Base-by-base conservation (phyloP, 2,888 invertebrate species). In the Dasysyrphus tricinctus region DNA sequence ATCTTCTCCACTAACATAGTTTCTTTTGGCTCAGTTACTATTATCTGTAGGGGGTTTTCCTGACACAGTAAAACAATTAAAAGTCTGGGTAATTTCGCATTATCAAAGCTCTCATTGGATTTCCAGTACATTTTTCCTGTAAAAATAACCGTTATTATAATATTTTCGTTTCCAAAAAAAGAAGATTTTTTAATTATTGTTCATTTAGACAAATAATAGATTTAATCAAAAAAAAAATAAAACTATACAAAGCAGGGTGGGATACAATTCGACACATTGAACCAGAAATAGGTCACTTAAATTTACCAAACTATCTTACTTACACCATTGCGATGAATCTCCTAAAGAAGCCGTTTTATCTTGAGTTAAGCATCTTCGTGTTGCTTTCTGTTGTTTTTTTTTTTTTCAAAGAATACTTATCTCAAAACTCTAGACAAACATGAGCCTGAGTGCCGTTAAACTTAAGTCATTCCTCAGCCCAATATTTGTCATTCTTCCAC, bases 371-470 rank as follows among this genome's bases (percentile, higher is more conserved):
- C 3, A 65, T 65, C 65, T 75, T 61, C 16, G 12, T 51, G n/a
- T 24, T 12, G 16, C 11, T 56, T 70, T 56, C 16, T 59, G 7
- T 47, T 57, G 14, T n/a, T n/a, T n/a, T n/a, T 24, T 32, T 19
- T 57, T 24, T 61, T 39, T 39, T 12, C 32, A 42, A 16, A 32
- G 32, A 34, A 72, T 34, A 12, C 59, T 47, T 59, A 37, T 47
- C 59, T n/a, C 16, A 73, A 59, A 57, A 61, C 70, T 54, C 24
- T 42, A 70, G 51, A 61, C 63, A 75, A 54, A 44, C 70, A 61
- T 32, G 39, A 61, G 51, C 32, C 42, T 19, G 24, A 47, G 34
- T 78, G 51, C 78, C 78, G 78, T 78, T 78, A 72, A 63, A 51
- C 61, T 37, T 37, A 54, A 74, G 19, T 51, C 49, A 39, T 61